Base-by-base conservation (phyloP, 2,888 invertebrate genomes). In the Callyntrura guangdongensis region DNA sequence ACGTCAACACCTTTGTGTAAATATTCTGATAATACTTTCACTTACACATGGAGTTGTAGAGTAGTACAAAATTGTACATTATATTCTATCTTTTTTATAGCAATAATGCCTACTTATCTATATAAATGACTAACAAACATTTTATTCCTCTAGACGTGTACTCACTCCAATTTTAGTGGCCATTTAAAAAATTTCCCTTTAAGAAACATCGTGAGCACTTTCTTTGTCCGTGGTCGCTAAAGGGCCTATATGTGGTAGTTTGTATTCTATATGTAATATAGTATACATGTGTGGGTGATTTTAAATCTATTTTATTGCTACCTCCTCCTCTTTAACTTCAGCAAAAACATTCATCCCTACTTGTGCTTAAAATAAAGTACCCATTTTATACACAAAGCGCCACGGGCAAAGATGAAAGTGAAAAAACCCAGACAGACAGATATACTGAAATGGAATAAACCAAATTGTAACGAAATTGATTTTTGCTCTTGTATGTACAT, bases 341-440 rank as follows among this genome's bases (percentile, higher is more conserved):
- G 2, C 11, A 2, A 53, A n/a, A 53, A 5, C n/a, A n/a, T n/a
- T n/a, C n/a, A n/a, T n/a, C n/a, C n/a, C n/a, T n/a, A n/a, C 53
- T 53, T 74, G 17, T 59, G n/a, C 59, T 59, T 59, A 59, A 59
- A 17, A 6, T 17, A 59, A 17, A 59, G 17, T 59, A 17, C 59
- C n/a, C 17, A 59, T 59, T n/a, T 59, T 17, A 53, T 67, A 6
- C 36, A 36, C 36, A 36, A 36, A 36, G 3, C 36, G 47, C 72
- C 72, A 72, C 27, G 47, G 72, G 72, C 47, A 14, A 47, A 72
- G 47, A 84, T 67, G 69, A 84, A 84, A 84, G 84, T 84, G 27
- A 47, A 22, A 8, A 4, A 47, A 20, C n/a, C n/a, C n/a, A 72
- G 47, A 47, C 36, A 36, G 69, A 69, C 69, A 64, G 36, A 36